Evolutionary conservation across 2,888 invertebrate genomes (phyloP), one percentile per base, ranked within the genome.

Genomic region (Phorcus lineatus): DNA sequence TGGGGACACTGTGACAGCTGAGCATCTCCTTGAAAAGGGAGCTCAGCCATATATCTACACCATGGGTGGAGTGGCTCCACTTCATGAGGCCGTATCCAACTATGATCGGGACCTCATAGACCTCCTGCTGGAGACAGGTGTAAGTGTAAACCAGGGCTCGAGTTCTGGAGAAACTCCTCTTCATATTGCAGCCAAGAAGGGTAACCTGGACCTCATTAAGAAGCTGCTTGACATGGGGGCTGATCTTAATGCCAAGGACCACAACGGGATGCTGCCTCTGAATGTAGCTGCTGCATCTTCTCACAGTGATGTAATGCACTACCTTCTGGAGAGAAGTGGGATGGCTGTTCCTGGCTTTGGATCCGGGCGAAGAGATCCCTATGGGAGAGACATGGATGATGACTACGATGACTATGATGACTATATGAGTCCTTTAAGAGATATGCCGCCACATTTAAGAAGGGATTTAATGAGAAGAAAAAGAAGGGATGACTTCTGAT

Each of bases 31-130:
- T 6, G 77, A 77, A 0, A 83, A 84, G 57, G 79, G 74, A 11
- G 84, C 84, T n/a, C 78, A 84, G 40, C 82, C 85, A 0, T 82
- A 85, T 28, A n/a, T 28, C 17, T 66, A 77, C 28, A 76, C 79
- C 4, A 36, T 40, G 11, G 77, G 79, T 28, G 77, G 78, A 75
- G 79, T 79, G 11, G 82, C 85, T 4, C 83, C 86, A n/a, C 79
- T 86, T 0, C 86, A 86, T 55, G 66, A 83, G 7, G 85, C 86
- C 2, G 84, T 85, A 0, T 78, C 78, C 52, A 79, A 81, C 47
- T 85, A 83, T 13, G 74, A 81, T 19, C 78, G 54, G 47, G 70
- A 81, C 11, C 78, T 86, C 7, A 81, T 81, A 76, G 80, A 86
- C 47, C 28, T 81, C 17, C 78, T 86, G 16, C 55, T 86, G 17